phyloP scores from a whole-genome alignment of 1,140 invertebrate genomes.

The Anoplophora glabripennis region DNA sequence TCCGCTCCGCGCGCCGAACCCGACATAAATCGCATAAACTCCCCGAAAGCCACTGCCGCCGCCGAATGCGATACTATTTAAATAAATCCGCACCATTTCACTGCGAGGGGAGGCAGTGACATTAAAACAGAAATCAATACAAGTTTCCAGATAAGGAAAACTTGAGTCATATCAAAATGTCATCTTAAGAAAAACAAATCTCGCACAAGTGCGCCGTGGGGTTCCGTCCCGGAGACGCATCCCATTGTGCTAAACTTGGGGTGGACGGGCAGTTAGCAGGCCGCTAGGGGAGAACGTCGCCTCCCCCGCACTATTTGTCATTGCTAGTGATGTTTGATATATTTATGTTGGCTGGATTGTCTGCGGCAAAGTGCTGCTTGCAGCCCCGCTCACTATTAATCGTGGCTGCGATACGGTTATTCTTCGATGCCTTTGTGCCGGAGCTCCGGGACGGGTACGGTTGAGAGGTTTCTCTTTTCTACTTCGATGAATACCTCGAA shows the following conservation, averaged over 20 bases:
- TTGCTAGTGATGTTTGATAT: slow-evolving; percentile 45
- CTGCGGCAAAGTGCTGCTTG: slow-evolving; percentile 37
- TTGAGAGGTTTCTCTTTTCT: slow-evolving; percentile 28
- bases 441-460: slow-evolving; percentile 19
- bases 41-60: background rate
- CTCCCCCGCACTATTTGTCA: slow-evolving; percentile 43
- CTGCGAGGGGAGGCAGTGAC: background rate
- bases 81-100: slow-evolving; percentile 11
- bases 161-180: slow-evolving; percentile 38
- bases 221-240: background rate
- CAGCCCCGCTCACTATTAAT: slow-evolving; percentile 29
- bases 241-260: background rate
- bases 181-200: slow-evolving; percentile 39
- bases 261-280: slow-evolving; percentile 1
- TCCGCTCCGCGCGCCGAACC: background rate
- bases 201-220: slow-evolving; percentile 14
- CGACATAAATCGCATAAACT: slow-evolving; percentile 8
- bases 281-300: slow-evolving; percentile 3
- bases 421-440: slow-evolving; percentile 24
- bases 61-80: slow-evolving; percentile 9
- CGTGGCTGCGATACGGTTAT: slow-evolving; percentile 26
- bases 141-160: slow-evolving; percentile 21
- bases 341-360: slow-evolving; percentile 44
- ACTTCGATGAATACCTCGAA: slow-evolving; percentile 21
- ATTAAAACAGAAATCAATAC: slow-evolving; percentile 10